These are phyloP conservation scores for Andricus grossulariae DNA, from an alignment of 1,140 invertebrate species.

Conservation along the genomic window DNA sequence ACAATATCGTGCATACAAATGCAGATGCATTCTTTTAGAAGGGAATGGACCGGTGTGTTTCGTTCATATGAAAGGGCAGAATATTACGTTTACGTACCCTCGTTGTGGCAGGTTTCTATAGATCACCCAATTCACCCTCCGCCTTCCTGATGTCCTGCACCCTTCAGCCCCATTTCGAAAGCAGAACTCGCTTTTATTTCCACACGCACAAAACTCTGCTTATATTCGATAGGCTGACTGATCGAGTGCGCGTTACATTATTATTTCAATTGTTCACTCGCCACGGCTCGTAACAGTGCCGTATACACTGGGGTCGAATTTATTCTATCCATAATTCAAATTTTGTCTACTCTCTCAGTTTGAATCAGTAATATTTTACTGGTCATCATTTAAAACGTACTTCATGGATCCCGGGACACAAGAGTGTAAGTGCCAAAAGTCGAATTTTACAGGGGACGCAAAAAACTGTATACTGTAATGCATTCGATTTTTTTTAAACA, in stretches of 20 bases:
- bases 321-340: not conserved
- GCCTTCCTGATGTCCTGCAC: conserved; percentile 21
- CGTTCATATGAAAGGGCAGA: conserved; percentile 29
- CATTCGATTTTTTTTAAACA: too few relatives aligned
- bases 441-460: too few relatives aligned
- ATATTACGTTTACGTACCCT: conserved; percentile 26
- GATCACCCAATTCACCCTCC: conserved; percentile 25
- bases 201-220: conserved; percentile 12
- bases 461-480: too few relatives aligned
- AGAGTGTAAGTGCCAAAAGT: too few relatives aligned
- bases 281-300: conserved; percentile 35
- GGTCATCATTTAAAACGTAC: too few relatives aligned
- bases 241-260: conserved; percentile 52
- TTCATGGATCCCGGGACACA: too few relatives aligned
- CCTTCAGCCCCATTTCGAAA: conserved; percentile 23
- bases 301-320: not conserved
- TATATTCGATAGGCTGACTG: conserved; percentile 21
- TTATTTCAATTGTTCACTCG: conserved; percentile 57
- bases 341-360: not conserved
- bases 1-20: conserved; percentile 25
- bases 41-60: conserved; percentile 24
- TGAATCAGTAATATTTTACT: too few relatives aligned
- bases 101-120: conserved; percentile 27
- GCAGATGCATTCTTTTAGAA: conserved; percentile 29
- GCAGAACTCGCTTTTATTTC: conserved; percentile 11